Conservation (phyloP, 2,888 invertebrate genomes). For the Drosophila acutilabella region DNA sequence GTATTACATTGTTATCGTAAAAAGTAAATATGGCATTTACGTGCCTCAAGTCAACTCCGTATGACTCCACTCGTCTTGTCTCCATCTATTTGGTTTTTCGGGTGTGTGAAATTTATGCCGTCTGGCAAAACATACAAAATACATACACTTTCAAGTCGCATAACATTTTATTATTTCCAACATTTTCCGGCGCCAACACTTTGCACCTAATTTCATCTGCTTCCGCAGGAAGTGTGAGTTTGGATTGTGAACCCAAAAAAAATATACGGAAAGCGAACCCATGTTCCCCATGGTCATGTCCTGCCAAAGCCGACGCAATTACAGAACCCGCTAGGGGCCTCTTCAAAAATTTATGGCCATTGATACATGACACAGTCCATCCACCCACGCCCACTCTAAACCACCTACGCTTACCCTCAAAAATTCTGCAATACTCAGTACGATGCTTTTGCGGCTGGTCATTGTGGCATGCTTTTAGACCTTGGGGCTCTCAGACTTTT, state of each 20-base stretch:
- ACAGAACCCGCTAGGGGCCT: constrained; percentile 41
- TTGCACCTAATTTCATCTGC: constrained; percentile 67
- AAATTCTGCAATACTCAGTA: constrained; percentile 21
- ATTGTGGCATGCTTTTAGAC: constrained; percentile 25
- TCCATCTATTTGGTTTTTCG: constrained; percentile 21
- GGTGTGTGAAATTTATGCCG: constrained; percentile 51
- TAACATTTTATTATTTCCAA: constrained; percentile 51
- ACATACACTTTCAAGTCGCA: constrained; percentile 43
- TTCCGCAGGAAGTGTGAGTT: constrained; percentile 33
- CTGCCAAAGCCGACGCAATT: constrained; percentile 40
- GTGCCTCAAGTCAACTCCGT: constrained; percentile 39
- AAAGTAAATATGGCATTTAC: constrained; percentile 68
- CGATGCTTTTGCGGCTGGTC: constrained; percentile 31
- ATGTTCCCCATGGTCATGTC: constrained; percentile 11
- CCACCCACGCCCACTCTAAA: neutral
- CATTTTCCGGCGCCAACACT: constrained; percentile 57
- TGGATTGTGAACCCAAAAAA: neutral
- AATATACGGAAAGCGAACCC: constrained; percentile 11
- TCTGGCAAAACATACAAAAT: constrained; percentile 24
- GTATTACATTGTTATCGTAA: constrained; percentile 66
- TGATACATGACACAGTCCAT: constrained; percentile 38
- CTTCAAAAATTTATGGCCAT: constrained; percentile 62
- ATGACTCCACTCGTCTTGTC: constrained; percentile 1
- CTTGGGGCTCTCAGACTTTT: constrained; percentile 1
- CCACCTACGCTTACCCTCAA: neutral